Evolutionary conservation across 2,113 vertebrate genomes (phyloP), one percentile per base, ranked within the genome.

Genomic region (Spizaetus ornatus): DNA sequence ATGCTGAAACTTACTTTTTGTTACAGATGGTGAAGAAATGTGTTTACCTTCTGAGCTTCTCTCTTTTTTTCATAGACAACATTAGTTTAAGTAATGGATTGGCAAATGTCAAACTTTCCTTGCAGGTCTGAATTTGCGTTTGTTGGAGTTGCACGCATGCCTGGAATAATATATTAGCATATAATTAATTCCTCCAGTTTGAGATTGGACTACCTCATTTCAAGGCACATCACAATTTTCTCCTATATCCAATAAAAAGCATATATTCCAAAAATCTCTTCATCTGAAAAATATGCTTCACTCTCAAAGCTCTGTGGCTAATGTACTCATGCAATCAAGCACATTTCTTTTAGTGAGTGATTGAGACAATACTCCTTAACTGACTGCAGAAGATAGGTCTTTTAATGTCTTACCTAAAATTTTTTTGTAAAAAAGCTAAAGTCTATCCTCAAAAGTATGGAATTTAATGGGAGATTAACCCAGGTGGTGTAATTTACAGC

Each of bases 391-490:
- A 89, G 25, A 59, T 50, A 21, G 8, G 9, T 31, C 32, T 88
- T 47, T 67, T 53, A 50, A 42, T n/a, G 47, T 13, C 36, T 82
- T 48, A 15, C 48, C 48, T 50, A 50, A 50, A 25, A 7, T 25
- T 91, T 82, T 70, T 80, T 66, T 76, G 50, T 42, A 65, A 69
- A 79, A 79, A 94, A 69, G 47, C 53, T 82, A 27, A 86, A 86
- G 13, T 27, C 38, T 89, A 16, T 84, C 58, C 59, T 26, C 71
- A 52, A 10, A 55, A 80, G 27, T 63, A 63, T 86, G 25, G 58
- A 83, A 87, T 94, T 94, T 91, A 94, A 76, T 52, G 52, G 70
- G 70, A 93, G 66, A 82, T 93, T 91, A 93, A 94, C 74, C 36
- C 22, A 48, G 85, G 59, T n/a, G 21, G 18, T 43, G 56, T 93